A percentile compares a stretch with the other conserved stretches of the same genome.
Evolutionary conservation across 35 echinoderm and acorn worm genomes (phyloP).

Genomic region (Patiria miniata): DNA sequence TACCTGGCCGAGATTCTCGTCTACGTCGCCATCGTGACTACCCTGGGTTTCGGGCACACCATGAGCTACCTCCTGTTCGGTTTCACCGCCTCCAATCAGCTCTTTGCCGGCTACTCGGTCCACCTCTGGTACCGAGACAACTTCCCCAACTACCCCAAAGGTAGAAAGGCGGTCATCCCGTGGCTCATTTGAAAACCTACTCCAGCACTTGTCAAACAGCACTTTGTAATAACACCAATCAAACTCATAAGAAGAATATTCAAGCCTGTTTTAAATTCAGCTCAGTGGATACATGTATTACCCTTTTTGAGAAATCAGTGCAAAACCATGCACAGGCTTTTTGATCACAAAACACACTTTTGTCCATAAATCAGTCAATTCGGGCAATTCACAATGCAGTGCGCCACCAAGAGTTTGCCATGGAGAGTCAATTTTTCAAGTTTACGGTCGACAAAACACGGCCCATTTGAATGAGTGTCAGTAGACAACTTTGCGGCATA

Average conservation of each 20-base stretch:
- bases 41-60: slow-evolving; percentile 64
- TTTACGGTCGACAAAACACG: no score
- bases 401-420: no score
- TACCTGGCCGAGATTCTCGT: slow-evolving; percentile 86
- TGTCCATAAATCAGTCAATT: no score
- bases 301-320: no score
- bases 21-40: slow-evolving; percentile 55
- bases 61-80: slow-evolving; percentile 55
- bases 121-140: slow-evolving; percentile 77
- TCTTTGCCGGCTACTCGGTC: slow-evolving; percentile 40
- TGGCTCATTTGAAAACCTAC: slow-evolving; percentile 40
- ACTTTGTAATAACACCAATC: neutral
- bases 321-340: no score
- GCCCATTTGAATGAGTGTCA: no score
- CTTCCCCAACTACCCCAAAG: slow-evolving; percentile 81
- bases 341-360: no score
- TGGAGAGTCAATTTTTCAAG: no score
- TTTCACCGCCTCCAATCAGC: slow-evolving; percentile 83
- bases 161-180: slow-evolving; percentile 85
- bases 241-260: no score
- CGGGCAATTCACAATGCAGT: no score
- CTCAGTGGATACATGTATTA: neutral
- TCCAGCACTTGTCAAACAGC: neutral
- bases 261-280: no score
- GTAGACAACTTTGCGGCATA: no score